Base-by-base conservation (phyloP, 1,140 invertebrate genomes). In the Tetramorium alpestre region DNA sequence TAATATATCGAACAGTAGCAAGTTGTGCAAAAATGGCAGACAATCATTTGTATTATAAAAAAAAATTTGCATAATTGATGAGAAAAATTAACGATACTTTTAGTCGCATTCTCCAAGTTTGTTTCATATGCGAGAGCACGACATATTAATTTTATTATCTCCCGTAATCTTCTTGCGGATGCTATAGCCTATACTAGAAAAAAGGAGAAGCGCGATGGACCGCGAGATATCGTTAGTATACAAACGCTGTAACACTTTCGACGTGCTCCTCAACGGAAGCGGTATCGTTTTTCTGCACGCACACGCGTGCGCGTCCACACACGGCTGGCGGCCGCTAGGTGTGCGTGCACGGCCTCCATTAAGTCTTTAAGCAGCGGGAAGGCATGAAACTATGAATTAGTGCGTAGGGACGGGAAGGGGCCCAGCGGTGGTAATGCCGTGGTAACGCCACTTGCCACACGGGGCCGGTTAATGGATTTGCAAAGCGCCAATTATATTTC, bases 401-500 rank as follows among this genome's bases (percentile, higher is more conserved):
- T 88, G 28, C 54, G 69, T 73, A 84, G 25, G 54, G 11, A 25
- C 28, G 54, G 18, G 41, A 75, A 11, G 76, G 47, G 80, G 47
- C 69, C 86, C 86, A 62, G 58, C 75, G 89, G 85, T 87, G 89
- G 69, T 87, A 89, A 90, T 85, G 85, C 70, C 72, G 87, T 80
- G 75, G 86, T 58, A 88, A 90, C 89, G 72, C 77, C 81, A 90
- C 89, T 87, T 90, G 89, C 89, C 86, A 90, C 89, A 82, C 88
- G 70, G 64, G 69, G 5, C 70, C 70, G 77, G 89, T 91, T 91
- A 91, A 90, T 91, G 87, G 89, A 91, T 91, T 91, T 88, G 82
- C 89, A 91, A 92, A 92, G 85, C 88, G 87, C 90, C 91, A 92
- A 92, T 92, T 92, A 92, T 89, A 92, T 92, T 92, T 90, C 90